A percentile compares a stretch with the other conserved stretches of the same genome.
These are phyloP conservation scores for Ceramica pisi DNA, from an alignment of 2,888 invertebrate genomes.

Conservation along the genomic window DNA sequence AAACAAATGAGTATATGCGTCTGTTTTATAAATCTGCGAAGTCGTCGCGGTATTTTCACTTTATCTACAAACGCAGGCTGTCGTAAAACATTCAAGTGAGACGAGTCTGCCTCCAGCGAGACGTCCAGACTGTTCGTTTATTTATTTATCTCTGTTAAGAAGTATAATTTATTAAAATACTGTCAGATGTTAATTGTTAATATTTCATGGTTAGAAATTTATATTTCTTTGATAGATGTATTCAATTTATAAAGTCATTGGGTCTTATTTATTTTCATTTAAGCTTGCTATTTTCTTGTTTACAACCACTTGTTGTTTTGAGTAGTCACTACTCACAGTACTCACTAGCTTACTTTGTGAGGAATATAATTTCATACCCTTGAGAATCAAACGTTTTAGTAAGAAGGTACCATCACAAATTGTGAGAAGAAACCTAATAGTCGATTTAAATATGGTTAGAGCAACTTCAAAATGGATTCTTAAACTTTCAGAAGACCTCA, in stretches of 20 bases:
- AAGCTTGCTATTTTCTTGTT: neutral
- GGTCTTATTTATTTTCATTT: neutral
- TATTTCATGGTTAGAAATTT: neutral
- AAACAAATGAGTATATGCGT: neutral
- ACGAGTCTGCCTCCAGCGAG: constrained; percentile 44
- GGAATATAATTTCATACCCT: no score
- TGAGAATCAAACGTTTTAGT: neutral
- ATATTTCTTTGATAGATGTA: neutral
- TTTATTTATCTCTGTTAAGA: constrained; percentile 31
- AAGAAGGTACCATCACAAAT: neutral
- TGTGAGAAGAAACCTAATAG: neutral
- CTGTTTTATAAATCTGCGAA: constrained; percentile 48
- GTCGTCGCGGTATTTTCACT: constrained; percentile 56
- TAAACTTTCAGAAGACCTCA: neutral
- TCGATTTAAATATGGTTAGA: neutral
- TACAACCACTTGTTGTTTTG: neutral
- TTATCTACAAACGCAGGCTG: constrained; percentile 51
- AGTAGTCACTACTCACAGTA: no score
- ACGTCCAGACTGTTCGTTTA: constrained; percentile 36
- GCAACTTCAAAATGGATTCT: neutral
- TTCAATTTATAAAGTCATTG: neutral
- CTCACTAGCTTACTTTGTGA: neutral
- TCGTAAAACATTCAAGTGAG: constrained; percentile 59
- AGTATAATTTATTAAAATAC: constrained; percentile 33
- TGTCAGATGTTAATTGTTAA: constrained; percentile 5